Conservation (phyloP, 2,113 vertebrate genomes). For the Amblyopsis rosae region DNA sequence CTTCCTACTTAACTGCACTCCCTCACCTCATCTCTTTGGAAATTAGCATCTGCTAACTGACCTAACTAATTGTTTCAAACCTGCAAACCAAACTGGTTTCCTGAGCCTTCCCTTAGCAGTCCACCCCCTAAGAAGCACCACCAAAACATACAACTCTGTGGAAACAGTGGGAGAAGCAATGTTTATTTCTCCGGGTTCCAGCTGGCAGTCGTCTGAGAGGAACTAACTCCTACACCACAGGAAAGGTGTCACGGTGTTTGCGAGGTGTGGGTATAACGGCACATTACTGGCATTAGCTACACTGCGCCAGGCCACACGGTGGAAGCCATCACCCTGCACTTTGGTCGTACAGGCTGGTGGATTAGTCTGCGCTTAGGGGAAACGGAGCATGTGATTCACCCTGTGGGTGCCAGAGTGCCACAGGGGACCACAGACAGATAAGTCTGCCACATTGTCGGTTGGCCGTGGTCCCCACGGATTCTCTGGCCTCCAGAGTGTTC, state of each 20-base stretch:
- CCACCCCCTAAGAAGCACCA: too few species aligned
- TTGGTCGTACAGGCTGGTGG: slow-evolving; percentile 48
- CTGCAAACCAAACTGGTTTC: too few species aligned
- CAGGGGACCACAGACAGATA: slow-evolving; percentile 74
- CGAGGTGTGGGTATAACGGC: slow-evolving; percentile 65
- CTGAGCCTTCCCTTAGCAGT: too few species aligned
- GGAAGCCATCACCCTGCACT: slow-evolving; percentile 67
- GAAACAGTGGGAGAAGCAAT: slow-evolving; percentile 53
- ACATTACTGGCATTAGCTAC: slow-evolving; percentile 54
- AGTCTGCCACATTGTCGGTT: slow-evolving; percentile 62
- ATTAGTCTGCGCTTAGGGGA: slow-evolving; percentile 65
- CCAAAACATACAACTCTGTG: slow-evolving; percentile 58
- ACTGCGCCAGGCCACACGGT: slow-evolving; percentile 48
- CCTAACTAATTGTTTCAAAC: background rate
- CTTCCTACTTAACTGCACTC: background rate
- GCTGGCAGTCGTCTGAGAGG: slow-evolving; percentile 48
- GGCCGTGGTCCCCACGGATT: slow-evolving; percentile 57
- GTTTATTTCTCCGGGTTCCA: slow-evolving; percentile 63
- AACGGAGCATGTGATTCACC: slow-evolving; percentile 80
- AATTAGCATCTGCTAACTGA: background rate
- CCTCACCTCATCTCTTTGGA: background rate
- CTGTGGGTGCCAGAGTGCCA: slow-evolving; percentile 66
- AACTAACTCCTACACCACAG: slow-evolving; percentile 64
- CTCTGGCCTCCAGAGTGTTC: slow-evolving; percentile 16
- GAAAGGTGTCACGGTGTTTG: slow-evolving; percentile 73